A percentile compares a stretch with the other conserved stretches of the same genome.
These are phyloP conservation scores for Struthio camelus DNA, from an alignment of 2,113 vertebrate genomes.

Conservation along the genomic window DNA sequence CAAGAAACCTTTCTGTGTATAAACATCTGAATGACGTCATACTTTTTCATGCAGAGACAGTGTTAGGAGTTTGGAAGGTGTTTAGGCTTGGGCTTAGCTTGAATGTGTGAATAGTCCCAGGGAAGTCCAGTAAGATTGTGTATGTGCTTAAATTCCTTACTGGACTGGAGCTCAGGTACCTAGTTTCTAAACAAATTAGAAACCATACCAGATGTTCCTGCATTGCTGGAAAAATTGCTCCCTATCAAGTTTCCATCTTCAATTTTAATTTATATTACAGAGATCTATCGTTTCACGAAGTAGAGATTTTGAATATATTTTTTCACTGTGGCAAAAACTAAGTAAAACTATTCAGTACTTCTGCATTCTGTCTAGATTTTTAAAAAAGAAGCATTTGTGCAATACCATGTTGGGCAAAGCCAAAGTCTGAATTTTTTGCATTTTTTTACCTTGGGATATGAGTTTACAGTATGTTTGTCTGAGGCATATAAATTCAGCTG, in stretches of 20 bases:
- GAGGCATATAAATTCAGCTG: not conserved
- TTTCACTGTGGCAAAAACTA: not conserved
- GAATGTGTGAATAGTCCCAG: not conserved
- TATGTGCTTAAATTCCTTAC: not conserved
- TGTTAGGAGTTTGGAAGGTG: not conserved
- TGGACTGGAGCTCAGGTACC: not conserved
- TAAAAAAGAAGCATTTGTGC: not conserved
- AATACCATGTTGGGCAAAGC: constrained; percentile 8
- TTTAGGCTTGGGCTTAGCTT: not conserved
- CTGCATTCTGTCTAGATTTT: not conserved
- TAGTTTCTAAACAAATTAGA: constrained; percentile 17
- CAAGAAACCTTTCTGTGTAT: not conserved
- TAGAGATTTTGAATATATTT: not conserved
- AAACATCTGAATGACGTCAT: not conserved
- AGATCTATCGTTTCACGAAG: not conserved
- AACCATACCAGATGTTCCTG: not conserved
- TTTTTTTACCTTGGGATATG: not conserved
- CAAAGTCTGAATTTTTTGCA: not conserved
- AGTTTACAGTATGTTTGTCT: not conserved
- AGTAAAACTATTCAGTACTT: not conserved
- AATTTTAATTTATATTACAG: not conserved
- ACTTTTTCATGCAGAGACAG: not conserved
- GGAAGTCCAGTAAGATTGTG: not conserved
- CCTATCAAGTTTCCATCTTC: not conserved
- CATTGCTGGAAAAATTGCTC: not conserved